Percentiles rank a stretch among this genome's conserved stretches.
These are phyloP conservation scores for Anolis apletophallus DNA, from an alignment of 2,797 vertebrate genomes.

Conservation along the genomic window DNA sequence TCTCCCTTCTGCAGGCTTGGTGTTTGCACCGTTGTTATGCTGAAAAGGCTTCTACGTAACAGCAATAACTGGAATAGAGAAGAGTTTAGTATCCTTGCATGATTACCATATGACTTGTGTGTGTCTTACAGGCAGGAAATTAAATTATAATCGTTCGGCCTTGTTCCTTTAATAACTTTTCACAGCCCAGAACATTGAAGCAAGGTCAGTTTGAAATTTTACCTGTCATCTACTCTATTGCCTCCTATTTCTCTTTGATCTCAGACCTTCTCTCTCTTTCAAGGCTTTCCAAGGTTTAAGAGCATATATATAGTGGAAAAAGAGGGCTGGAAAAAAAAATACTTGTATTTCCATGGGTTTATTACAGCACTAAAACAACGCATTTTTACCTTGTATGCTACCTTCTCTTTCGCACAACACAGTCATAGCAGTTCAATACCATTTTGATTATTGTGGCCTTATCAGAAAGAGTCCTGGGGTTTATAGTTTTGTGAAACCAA, in stretches of 20 bases:
- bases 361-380: background rate
- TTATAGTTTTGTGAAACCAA: no score
- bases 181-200: background rate
- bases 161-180: background rate
- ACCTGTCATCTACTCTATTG: background rate
- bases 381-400: background rate
- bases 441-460: no score
- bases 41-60: background rate
- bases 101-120: background rate
- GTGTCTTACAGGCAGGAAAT: background rate
- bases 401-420: no score
- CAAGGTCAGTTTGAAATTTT: background rate
- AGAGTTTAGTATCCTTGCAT: background rate
- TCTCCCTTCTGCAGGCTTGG: background rate
- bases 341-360: background rate
- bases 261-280: background rate
- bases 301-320: background rate
- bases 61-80: background rate
- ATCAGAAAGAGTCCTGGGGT: no score
- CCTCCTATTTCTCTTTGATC: background rate
- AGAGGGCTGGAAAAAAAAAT: background rate
- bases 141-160: background rate
- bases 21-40: background rate
- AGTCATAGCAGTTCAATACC: no score
- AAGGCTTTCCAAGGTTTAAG: background rate